phyloP scores from a whole-genome alignment of 1,140 invertebrate species.

The Thaumetopoea pityocampa region DNA sequence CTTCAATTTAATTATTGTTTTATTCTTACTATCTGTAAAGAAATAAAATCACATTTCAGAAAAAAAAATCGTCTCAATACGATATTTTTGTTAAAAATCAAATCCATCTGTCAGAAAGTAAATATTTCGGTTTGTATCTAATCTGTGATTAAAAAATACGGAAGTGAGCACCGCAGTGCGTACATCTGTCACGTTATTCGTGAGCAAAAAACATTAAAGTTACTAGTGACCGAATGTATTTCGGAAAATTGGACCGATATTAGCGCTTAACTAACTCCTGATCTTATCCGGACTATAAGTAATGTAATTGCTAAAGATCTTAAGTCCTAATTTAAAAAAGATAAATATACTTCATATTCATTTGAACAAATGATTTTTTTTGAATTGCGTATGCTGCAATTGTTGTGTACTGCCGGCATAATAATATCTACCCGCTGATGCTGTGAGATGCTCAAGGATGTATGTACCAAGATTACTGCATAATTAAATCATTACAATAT shows the following conservation, averaged over 20 bases:
- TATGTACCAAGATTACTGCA: no score
- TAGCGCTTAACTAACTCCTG: background rate
- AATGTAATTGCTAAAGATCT: background rate
- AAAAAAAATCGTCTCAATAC: no score
- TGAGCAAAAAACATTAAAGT: conserved; percentile 14
- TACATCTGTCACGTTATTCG: conserved; percentile 14
- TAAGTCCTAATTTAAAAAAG: conserved; percentile 3
- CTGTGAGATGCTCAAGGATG: no score
- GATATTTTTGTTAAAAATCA: background rate
- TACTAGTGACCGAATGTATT: conserved; percentile 8
- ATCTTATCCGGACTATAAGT: background rate
- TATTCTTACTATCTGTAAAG: no score
- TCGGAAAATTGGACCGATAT: conserved; percentile 4
- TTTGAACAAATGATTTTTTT: no score
- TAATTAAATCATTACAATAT: no score
- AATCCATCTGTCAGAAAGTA: background rate
- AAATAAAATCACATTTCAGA: no score
- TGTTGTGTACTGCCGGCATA: no score
- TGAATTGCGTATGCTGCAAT: no score
- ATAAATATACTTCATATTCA: no score
- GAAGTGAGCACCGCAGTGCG: conserved; percentile 4
- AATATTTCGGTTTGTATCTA: background rate
- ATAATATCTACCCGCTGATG: no score
- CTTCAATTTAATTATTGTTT: no score
- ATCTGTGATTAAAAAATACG: conserved; percentile 4